phyloP scores from a whole-genome alignment of 2,113 vertebrate species.

The Eonycteris spelaea region DNA sequence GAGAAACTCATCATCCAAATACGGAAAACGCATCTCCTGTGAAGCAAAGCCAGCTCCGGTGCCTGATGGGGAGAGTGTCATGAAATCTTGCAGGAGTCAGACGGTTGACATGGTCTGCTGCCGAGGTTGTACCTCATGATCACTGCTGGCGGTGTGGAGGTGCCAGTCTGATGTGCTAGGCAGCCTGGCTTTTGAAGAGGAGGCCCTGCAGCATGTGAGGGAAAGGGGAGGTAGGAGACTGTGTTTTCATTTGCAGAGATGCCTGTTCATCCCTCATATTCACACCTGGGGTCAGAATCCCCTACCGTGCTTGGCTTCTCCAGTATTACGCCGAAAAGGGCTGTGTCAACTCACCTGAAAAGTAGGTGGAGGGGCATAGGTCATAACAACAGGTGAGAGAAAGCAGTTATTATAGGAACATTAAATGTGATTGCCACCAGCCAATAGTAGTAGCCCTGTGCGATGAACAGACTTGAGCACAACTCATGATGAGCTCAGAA shows the following conservation, averaged over 20 bases:
- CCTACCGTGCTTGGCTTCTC: not conserved
- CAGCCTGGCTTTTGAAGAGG: not conserved
- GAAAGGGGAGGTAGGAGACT: no score
- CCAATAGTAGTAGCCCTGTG: not conserved
- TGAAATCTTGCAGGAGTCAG: not conserved
- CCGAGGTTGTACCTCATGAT: not conserved
- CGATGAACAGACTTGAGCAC: not conserved
- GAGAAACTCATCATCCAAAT: not conserved
- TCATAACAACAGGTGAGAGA: not conserved
- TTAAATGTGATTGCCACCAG: not conserved
- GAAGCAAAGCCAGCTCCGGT: conserved; percentile 5
- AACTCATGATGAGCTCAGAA: not conserved
- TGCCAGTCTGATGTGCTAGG: not conserved
- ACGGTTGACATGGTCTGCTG: not conserved
- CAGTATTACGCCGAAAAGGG: not conserved
- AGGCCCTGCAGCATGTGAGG: fast-evolving
- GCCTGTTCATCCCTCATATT: not conserved
- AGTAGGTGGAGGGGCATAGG: not conserved
- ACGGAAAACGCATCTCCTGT: not conserved
- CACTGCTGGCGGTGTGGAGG: not conserved
- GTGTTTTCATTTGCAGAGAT: not conserved
- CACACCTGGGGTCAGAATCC: not conserved
- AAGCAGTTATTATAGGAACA: not conserved
- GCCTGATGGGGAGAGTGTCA: not conserved
- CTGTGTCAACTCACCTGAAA: not conserved